Evolutionary conservation across 2,113 vertebrate genomes (phyloP), one percentile per base, ranked within the genome.

Genomic region (Ia io): DNA sequence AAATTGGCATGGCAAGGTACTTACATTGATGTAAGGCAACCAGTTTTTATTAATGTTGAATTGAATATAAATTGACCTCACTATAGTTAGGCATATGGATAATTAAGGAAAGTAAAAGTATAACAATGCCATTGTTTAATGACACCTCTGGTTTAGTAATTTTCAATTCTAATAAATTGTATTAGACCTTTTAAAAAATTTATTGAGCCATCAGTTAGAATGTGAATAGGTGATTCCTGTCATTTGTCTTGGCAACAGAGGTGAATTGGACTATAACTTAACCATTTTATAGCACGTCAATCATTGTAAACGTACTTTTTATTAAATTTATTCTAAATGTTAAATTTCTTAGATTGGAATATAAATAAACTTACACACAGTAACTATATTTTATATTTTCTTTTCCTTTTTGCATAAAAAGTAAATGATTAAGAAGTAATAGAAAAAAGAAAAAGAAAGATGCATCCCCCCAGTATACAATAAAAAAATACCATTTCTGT

Each of bases 281-380:
- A 37, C 49, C n/a, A 90, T 79, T 91, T 51, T 84, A 63, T n/a
- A 84, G 10, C 1, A 40, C 47, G 5, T 82, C 23, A 82, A 37
- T 69, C 5, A 67, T 67, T 82, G 80, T 65, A 95, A 84, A 51
- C 28, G 0, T 42, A 77, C 78, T 88, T 90, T 88, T 80, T 49
- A 67, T 92, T 84, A 84, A 93, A 79, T 84, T 32, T 61, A 73
- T 61, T 88, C 11, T 84, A 88, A 86, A 89, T 69, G 8, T 73
- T 82, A 85, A 80, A 84, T 25, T 47, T 93, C n/a, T 93, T 92
- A 71, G 6, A 16, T 25, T 83, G 4, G 17, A 71, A 11, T 80
- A 13, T 10, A 12, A 95, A 88, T 82, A 85, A 84, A 0, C 6
- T 61, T 79, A 37, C 4, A 37, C 0, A 1, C 74, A n/a, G 32